Evolutionary conservation across 2,888 invertebrate species (phyloP), one percentile per base, ranked within the genome.

Genomic region (Drosophila maculinotata): DNA sequence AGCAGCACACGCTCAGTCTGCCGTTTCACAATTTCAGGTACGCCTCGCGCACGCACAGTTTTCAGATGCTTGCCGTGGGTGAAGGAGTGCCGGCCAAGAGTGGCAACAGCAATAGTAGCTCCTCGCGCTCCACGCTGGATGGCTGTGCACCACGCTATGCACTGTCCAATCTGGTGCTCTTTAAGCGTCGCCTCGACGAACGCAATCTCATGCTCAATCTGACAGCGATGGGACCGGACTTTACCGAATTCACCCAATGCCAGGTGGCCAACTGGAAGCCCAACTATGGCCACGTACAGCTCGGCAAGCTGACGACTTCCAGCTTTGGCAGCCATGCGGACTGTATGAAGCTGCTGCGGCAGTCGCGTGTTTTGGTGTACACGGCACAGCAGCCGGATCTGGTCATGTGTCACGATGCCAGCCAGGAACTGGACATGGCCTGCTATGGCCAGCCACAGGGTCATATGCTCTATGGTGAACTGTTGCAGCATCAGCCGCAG

Each of bases 321-420:
- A 79, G 87, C 12, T 80, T 89, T 60, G 88, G 86, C 9, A 87
- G 74, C 65, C 87, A 89, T 17, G 51, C 76, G 0, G 90, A 90
- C 23, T 78, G 88, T 9, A 86, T 95, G 48, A 92, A 93, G 17
- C 92, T 93, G 39, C 84, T 95, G 42, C 93, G 94, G 87, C 94
- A 94, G 66, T 93, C 93, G 65, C 79, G 95, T 45, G 90, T 95
- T 49, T 87, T 95, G 25, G 92, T 92, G 25, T 95, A 94, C 88
- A 93, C 94, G 0, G 94, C 95, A 3, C 93, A 94, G 80, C 93
- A 93, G 80, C 94, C 95, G 4, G 92, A 92, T 48, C 89, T 93
- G 45, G 92, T 94, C 66, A 87, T 90, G 81, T 84, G 86, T 25
- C 89, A 89, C 75, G 88, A 90, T 52, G 78, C 72, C 12, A 76